Evolutionary conservation across 2,888 invertebrate genomes (phyloP).

Genomic region (Mesorhabditis spiculigera): DNA sequence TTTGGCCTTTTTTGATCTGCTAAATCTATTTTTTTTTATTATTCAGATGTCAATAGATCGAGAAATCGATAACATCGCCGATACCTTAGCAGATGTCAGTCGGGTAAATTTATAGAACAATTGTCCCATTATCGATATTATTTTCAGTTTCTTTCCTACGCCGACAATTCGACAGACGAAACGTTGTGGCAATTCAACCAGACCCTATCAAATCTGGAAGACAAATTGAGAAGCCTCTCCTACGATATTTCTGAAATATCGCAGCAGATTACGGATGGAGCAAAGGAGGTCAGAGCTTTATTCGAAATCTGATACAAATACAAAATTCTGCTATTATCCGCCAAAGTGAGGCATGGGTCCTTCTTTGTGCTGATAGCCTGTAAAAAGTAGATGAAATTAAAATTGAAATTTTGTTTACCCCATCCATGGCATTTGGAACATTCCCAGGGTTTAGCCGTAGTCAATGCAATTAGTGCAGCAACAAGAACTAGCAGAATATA

Average conservation of each 20-base stretch:
- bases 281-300: neutral
- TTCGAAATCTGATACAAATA: neutral
- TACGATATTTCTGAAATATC: neutral
- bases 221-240: neutral
- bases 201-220: neutral
- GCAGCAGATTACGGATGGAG: neutral
- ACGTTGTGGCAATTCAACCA: neutral
- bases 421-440: no score
- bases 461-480: no score
- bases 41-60: slow-evolving; percentile 4
- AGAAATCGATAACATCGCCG: slow-evolving; percentile 1
- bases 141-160: slow-evolving; percentile 1
- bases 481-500: no score
- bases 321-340: neutral
- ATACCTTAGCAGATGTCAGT: neutral
- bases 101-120: neutral
- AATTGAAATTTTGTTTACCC: neutral
- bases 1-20: no score
- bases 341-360: neutral
- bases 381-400: neutral
- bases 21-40: neutral
- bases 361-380: neutral
- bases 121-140: neutral
- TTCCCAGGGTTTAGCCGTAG: no score
- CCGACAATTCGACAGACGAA: neutral